Percentiles rank a stretch among this genome's conserved stretches.
Evolutionary conservation across 1,140 invertebrate genomes (phyloP).

Genomic region (Agrilus planipennis): DNA sequence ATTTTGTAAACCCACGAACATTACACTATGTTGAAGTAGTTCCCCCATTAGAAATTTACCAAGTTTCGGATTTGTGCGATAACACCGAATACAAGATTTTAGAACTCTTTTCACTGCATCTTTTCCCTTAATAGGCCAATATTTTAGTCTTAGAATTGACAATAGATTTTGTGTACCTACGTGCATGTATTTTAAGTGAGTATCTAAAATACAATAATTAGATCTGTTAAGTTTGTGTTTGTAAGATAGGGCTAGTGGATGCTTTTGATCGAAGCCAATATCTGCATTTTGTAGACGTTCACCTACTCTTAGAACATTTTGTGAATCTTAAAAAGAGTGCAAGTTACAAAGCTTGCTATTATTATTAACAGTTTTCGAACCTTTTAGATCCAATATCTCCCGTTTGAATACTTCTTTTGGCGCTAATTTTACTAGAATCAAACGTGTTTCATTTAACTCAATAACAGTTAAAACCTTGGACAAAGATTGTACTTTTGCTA

Average conservation of each 20-base stretch:
- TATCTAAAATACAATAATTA: constrained; percentile 11
- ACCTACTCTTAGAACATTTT: too few relatives aligned
- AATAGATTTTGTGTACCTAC: constrained; percentile 4
- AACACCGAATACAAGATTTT: constrained; percentile 8
- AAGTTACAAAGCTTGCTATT: too few relatives aligned
- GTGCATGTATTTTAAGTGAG: constrained; percentile 13
- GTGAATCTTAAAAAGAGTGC: too few relatives aligned
- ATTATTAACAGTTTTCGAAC: background rate
- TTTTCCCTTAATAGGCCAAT: constrained; percentile 10
- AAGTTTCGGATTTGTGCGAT: constrained; percentile 2
- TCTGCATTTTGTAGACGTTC: constrained; percentile 16
- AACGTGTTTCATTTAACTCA: background rate
- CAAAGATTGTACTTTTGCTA: too few relatives aligned
- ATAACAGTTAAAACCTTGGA: too few relatives aligned
- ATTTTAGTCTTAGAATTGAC: constrained; percentile 7
- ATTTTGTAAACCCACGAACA: too few relatives aligned
- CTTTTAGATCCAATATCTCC: background rate
- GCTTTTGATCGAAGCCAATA: constrained; percentile 11
- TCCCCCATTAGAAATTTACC: constrained; percentile 24
- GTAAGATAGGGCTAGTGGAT: constrained; percentile 12
- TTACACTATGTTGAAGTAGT: constrained; percentile 22
- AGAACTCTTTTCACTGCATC: constrained; percentile 7
- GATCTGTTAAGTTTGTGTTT: constrained; percentile 12
- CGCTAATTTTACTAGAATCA: background rate
- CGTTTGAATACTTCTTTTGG: background rate